Evolutionary conservation across 2,888 invertebrate genomes (phyloP), one percentile per base, ranked within the genome.

Genomic region (Drosophila suboccidentalis): DNA sequence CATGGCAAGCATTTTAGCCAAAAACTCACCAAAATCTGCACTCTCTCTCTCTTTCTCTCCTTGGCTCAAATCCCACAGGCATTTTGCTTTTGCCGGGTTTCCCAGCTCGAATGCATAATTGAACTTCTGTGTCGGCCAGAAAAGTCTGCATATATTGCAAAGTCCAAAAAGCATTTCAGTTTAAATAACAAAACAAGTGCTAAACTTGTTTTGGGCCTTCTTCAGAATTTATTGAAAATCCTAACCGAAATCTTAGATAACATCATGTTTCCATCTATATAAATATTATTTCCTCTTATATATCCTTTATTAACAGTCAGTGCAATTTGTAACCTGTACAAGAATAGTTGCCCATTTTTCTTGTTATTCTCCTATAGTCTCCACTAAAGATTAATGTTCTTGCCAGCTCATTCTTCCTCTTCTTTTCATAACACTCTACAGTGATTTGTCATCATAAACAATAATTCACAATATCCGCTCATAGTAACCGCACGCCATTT

Each of bases 381-480:
- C 60, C 73, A 65, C 44, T 47, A 22, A 82, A 78, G 82, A 82
- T 78, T 74, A 82, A 78, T 78, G 78, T 55, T 15, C 58, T 58
- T 38, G 22, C 13, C 34, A 22, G 36, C n/a, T 19, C 9, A 26
- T 47, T 13, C 15, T 38, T 38, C 29, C 29, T 36, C 22, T n/a
- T 10, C 15, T 4, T 49, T 26, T 19, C 6, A 15, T n/a, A 36
- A 38, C 57, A 50, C 49, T 66, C 54, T 34, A 36, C 22, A 47
- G 64, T 67, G 59, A 80, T 80, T 80, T 80, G 80, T 80, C 80
- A 82, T 82, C 76, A 80, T 80, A 75, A 79, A 75, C 80, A 75
- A 80, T 80, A 80, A 69, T 72, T 79, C 72, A 75, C 76, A 65
- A 75, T 79, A 79, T 82, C 62, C 68, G 82, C 47, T 19, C 50